These are phyloP conservation scores for Drosophila mauritiana DNA, from an alignment of 1,140 invertebrate genomes.

Conservation along the genomic window DNA sequence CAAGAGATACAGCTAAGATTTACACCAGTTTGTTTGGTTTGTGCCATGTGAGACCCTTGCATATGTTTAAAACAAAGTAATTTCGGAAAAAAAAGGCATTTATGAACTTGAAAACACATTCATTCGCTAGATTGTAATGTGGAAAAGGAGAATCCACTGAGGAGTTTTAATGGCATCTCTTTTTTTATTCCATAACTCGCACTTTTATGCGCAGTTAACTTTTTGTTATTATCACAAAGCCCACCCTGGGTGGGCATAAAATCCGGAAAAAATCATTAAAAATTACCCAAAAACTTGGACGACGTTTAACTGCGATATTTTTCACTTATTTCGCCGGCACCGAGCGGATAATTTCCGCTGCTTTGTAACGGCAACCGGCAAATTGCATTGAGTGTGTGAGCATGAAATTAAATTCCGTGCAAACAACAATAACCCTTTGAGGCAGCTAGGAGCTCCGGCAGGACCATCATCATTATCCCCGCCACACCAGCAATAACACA, in stretches of 20 bases:
- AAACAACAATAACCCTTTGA: constrained; percentile 74
- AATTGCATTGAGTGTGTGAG: constrained; percentile 51
- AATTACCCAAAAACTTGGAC: constrained; percentile 8
- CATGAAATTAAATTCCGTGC: constrained; percentile 78
- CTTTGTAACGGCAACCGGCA: constrained; percentile 44
- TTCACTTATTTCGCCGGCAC: constrained; percentile 42
- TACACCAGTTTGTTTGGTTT: neutral
- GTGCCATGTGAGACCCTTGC: neutral
- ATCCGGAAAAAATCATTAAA: constrained; percentile 19
- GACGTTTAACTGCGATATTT: constrained; percentile 33
- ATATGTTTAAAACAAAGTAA: too few relatives aligned
- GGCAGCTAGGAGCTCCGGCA: constrained; percentile 33
- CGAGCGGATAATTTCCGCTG: constrained; percentile 63
- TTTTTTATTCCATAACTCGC: neutral
- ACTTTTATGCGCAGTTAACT: neutral
- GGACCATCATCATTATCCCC: constrained; percentile 33
- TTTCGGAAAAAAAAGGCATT: neutral
- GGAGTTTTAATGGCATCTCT: neutral
- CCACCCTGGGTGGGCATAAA: neutral
- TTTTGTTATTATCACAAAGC: neutral
- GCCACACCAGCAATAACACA: constrained; percentile 29
- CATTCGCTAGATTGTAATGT: too few relatives aligned
- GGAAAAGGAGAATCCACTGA: neutral
- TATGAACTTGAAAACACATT: neutral
- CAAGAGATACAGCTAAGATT: neutral